phyloP scores from a whole-genome alignment of 1,140 invertebrate species.

The Zophobas atratus region DNA sequence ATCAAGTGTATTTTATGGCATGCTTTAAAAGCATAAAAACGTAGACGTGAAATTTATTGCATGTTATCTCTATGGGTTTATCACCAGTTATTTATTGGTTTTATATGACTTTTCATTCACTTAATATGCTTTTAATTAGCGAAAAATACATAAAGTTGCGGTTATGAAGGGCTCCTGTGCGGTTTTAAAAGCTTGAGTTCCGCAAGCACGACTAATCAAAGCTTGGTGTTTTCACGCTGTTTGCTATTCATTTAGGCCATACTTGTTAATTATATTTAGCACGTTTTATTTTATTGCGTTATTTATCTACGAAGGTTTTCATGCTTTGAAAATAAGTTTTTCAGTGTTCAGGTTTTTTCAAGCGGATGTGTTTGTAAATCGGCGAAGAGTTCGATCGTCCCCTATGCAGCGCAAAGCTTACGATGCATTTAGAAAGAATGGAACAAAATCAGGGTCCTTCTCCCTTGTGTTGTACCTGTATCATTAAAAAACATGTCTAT shows the following conservation, averaged over 20 bases:
- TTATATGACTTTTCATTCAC: neutral
- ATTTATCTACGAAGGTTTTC: too few relatives aligned
- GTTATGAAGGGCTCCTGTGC: too few relatives aligned
- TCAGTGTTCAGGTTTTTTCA: too few relatives aligned
- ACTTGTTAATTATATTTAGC: too few relatives aligned
- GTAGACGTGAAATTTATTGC: constrained; percentile 11
- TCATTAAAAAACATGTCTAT: constrained; percentile 34
- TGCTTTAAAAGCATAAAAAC: constrained; percentile 26
- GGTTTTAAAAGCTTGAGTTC: too few relatives aligned
- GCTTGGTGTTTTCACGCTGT: too few relatives aligned
- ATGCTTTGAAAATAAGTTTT: too few relatives aligned
- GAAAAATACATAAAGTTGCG: neutral
- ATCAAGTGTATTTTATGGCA: constrained; percentile 16
- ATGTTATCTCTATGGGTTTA: constrained; percentile 14
- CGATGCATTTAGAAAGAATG: neutral
- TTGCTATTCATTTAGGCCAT: too few relatives aligned
- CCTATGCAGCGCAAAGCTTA: neutral
- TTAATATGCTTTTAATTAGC: constrained; percentile 21
- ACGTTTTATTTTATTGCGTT: too few relatives aligned
- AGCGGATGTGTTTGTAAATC: too few relatives aligned
- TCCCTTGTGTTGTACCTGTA: constrained; percentile 1
- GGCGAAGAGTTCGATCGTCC: too few relatives aligned
- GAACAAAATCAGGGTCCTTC: constrained; percentile 22
- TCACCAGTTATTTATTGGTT: constrained; percentile 23
- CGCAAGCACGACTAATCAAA: too few relatives aligned